Conservation (phyloP, 2,888 invertebrate genomes). For the Hirtodrosophila alboralis region DNA sequence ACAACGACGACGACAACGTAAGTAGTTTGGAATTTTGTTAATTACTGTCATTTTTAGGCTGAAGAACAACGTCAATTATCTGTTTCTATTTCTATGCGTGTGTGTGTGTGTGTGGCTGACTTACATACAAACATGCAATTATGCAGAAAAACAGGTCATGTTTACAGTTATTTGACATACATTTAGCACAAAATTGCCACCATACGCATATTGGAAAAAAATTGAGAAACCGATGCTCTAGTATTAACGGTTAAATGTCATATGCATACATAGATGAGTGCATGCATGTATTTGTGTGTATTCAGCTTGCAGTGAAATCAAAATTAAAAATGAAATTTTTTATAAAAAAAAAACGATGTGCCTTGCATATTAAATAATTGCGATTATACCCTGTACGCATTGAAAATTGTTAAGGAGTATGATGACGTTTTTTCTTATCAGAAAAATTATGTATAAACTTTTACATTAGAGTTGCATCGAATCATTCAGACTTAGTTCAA, state of each 20-base stretch:
- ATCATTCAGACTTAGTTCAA: too few species aligned
- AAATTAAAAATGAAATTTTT: conserved; percentile 21
- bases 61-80: conserved; percentile 18
- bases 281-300: background rate
- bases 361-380: conserved; percentile 31
- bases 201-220: conserved; percentile 2
- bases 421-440: too few species aligned
- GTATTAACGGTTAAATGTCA: conserved; percentile 49
- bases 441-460: too few species aligned
- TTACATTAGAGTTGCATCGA: too few species aligned
- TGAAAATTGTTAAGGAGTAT: too few species aligned
- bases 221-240: background rate
- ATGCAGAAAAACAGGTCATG: conserved; percentile 27
- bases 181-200: conserved; percentile 38
- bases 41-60: conserved; percentile 35
- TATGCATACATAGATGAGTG: background rate
- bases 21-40: conserved; percentile 66
- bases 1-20: conserved; percentile 79
- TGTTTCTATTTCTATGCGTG: conserved; percentile 21
- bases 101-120: conserved; percentile 36
- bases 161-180: conserved; percentile 51
- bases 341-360: too few species aligned
- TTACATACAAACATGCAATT: conserved; percentile 7
- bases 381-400: background rate
- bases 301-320: conserved; percentile 34